Evolutionary conservation across 2,113 vertebrate genomes (phyloP), one percentile per base, ranked within the genome.

Genomic region (Ophiodon elongatus): DNA sequence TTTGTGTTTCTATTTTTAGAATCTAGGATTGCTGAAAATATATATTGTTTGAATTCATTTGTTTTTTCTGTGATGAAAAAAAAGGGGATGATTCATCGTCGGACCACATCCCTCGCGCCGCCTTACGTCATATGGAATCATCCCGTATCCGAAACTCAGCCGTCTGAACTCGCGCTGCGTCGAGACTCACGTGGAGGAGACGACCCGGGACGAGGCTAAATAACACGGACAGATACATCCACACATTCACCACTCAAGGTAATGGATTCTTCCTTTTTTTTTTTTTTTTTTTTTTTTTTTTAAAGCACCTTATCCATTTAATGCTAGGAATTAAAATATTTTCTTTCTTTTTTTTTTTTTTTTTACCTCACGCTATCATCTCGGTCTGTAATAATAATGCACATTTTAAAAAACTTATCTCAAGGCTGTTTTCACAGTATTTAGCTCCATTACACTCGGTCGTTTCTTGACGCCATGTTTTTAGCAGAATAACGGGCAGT

Each of bases 171-270:
- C 4, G 52, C 45, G 6, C 50, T 52, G 21, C 14, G 35, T n/a
- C 21, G 5, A 29, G 23, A 2, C n/a, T 1, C 25, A 5, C 0
- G 47, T 3, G 13, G n/a, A 1, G 15, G n/a, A 3, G 2, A 15
- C 14, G 1, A 45, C 3, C 6, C 23, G 7, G n/a, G 60, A 72
- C n/a, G 50, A 60, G 29, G 33, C 10, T 4, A 4, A 47, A 41
- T 1, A 17, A 31, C 8, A n/a, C 8, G 7, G 11, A 4, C 11
- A n/a, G 8, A 14, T 23, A 6, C 74, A 37, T 3, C 8, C 21
- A 33, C n/a, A 25, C 31, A 25, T 35, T 17, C 59, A 43, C 6
- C 39, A 35, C 4, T 41, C 1, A 35, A 71, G 85, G 88, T 90
- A 74, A 85, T 76, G n/a, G n/a, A n/a, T n/a, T n/a, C n/a, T n/a